These are phyloP conservation scores for Heliconius ethilla DNA, from an alignment of 2,888 invertebrate species.

Conservation along the genomic window DNA sequence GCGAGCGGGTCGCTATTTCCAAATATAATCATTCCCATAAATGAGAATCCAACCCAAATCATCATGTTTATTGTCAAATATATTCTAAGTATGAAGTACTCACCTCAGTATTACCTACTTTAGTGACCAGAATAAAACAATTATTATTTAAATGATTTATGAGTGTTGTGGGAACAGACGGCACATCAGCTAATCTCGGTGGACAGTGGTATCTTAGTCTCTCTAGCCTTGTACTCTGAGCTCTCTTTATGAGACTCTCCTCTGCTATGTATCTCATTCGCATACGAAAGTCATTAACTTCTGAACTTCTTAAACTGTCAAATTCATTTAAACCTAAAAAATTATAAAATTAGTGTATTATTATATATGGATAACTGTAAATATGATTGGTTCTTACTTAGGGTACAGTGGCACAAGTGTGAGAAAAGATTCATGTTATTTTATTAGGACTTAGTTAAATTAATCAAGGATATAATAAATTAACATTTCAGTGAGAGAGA, in stretches of 20 bases:
- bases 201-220: constrained; percentile 92
- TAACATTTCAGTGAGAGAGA: no score
- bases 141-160: constrained; percentile 83
- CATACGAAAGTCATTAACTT: constrained; percentile 94
- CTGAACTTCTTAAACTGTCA: constrained; percentile 88
- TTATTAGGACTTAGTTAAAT: no score
- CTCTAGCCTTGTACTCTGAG: constrained; percentile 85
- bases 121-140: constrained; percentile 88
- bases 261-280: constrained; percentile 91
- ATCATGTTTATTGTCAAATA: background rate
- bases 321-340: constrained; percentile 87
- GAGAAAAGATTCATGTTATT: no score
- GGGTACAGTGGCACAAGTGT: no score
- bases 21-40: background rate
- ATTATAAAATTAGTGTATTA: constrained; percentile 5
- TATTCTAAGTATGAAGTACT: constrained; percentile 49
- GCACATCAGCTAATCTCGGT: constrained; percentile 86
- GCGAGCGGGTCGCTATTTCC: background rate
- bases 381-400: no score
- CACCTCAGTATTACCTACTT: constrained; percentile 89
- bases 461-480: no score
- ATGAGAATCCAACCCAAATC: no score
- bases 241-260: constrained; percentile 85
- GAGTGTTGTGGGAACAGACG: constrained; percentile 86
- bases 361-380: no score